Evolutionary conservation across 2,113 vertebrate species (phyloP), one percentile per base, ranked within the genome.

Genomic region (Colossoma macropomum): DNA sequence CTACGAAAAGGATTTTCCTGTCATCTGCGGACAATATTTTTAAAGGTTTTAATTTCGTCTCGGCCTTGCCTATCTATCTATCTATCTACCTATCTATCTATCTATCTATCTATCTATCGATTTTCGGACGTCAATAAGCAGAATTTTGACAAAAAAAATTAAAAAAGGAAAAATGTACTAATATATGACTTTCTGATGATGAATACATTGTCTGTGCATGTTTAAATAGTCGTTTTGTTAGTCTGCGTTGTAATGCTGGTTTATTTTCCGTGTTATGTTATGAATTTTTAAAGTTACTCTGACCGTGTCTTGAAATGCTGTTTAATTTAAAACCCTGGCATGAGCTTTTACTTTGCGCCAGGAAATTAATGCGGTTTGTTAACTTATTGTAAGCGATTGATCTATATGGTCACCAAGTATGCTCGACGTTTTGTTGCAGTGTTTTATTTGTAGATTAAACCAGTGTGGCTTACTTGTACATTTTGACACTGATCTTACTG

Each of bases 101-200:
- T 80, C 48, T 83, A 76, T 80, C 68, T 75, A 68, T 78, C 70
- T 82, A 32, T 81, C 70, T 76, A 80, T 83, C 45, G n/a, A 16
- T 38, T 17, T 34, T 8, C 16, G 1, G 38, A 41, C 9, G 38
- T 41, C 9, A 5, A 5, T 41, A 5, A 10, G 4, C 9, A 41
- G n/a, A n/a, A n/a, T n/a, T n/a, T n/a, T n/a, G n/a, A n/a, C n/a
- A n/a, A n/a, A n/a, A n/a, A n/a, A n/a, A n/a, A n/a, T n/a, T n/a
- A n/a, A n/a, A n/a, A n/a, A n/a, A n/a, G 41, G 41, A 45, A 6
- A 45, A 10, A 50, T 50, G 9, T 50, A 52, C 17, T 52, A 4
- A 52, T 52, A 59, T 59, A 23, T n/a, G 56, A 2, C 0, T n/a
- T 59, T n/a, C 23, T n/a, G 3, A n/a, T 10, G 7, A 69, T 41